Percentiles rank a stretch among this genome's conserved stretches.
phyloP scores from a whole-genome alignment of 2,888 invertebrate species.

The Acrobasis repandana region DNA sequence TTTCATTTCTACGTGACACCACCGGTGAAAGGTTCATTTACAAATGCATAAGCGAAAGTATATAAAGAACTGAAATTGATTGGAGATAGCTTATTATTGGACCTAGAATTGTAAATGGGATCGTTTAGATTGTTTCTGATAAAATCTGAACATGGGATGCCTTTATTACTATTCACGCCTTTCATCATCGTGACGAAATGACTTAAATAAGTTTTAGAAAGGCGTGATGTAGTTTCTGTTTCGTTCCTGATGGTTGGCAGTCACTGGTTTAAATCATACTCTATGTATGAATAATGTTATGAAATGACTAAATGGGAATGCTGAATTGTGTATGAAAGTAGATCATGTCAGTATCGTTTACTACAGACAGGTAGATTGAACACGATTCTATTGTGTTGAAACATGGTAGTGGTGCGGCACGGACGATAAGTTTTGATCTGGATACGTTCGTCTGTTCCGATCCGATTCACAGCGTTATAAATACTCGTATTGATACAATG shows the following conservation, averaged over 20 bases:
- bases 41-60: slow-evolving; percentile 47
- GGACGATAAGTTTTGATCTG: slow-evolving; percentile 11
- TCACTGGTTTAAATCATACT: too few species aligned
- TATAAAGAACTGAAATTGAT: slow-evolving; percentile 29
- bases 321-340: slow-evolving; percentile 18
- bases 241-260: not conserved
- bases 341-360: slow-evolving; percentile 24
- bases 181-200: not conserved
- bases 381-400: slow-evolving; percentile 29
- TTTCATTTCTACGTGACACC: slow-evolving; percentile 45
- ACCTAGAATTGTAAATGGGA: slow-evolving; percentile 14
- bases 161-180: not conserved
- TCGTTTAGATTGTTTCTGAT: slow-evolving; percentile 1
- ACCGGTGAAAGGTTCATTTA: slow-evolving; percentile 62
- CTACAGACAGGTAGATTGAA: slow-evolving; percentile 24
- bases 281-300: not conserved
- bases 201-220: not conserved
- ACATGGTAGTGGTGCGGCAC: slow-evolving; percentile 16
- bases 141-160: not conserved
- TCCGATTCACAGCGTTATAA: not conserved
- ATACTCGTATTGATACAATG: not conserved
- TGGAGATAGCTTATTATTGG: slow-evolving; percentile 14
- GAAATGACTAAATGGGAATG: slow-evolving; percentile 1
- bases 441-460: slow-evolving; percentile 10
- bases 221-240: too few species aligned